phyloP scores from a whole-genome alignment of 2,113 vertebrate genomes.

The Paralichthys olivaceus region DNA sequence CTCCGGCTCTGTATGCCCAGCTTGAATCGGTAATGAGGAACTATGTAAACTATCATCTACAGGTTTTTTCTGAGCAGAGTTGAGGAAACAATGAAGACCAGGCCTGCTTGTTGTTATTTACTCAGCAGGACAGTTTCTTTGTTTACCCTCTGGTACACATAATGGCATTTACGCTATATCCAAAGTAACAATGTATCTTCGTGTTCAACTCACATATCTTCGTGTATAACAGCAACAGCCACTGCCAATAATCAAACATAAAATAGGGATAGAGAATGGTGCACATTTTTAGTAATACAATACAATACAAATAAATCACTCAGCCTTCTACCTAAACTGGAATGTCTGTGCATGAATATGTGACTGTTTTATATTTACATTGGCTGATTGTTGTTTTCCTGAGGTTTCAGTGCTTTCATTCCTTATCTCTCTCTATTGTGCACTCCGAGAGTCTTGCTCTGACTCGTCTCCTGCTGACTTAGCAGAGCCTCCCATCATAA shows the following conservation, averaged over 20 bases:
- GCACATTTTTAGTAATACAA: neutral
- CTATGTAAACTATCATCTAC: conserved; percentile 51
- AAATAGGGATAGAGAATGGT: neutral
- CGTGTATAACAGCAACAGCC: conserved; percentile 6
- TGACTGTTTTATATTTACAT: conserved; percentile 20
- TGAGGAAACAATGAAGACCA: conserved; percentile 35
- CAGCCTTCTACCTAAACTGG: neutral
- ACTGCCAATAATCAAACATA: neutral
- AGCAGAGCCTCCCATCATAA: conserved; percentile 73
- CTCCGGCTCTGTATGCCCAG: conserved; percentile 27
- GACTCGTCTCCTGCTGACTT: conserved; percentile 78
- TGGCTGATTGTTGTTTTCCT: conserved; percentile 22
- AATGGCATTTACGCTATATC: neutral
- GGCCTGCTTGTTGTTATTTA: conserved; percentile 41
- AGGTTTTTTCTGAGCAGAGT: conserved; percentile 24
- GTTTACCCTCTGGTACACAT: conserved; percentile 24
- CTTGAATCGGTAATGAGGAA: conserved; percentile 53
- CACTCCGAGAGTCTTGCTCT: conserved; percentile 63
- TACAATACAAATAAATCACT: neutral
- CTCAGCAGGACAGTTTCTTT: conserved; percentile 32
- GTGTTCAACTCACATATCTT: neutral
- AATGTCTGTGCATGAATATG: conserved; percentile 4
- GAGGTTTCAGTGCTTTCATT: conserved; percentile 9
- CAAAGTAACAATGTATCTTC: neutral
- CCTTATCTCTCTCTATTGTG: conserved; percentile 37